Evolutionary conservation across 2,113 vertebrate genomes (phyloP).

Genomic region (Pitta sordida): DNA sequence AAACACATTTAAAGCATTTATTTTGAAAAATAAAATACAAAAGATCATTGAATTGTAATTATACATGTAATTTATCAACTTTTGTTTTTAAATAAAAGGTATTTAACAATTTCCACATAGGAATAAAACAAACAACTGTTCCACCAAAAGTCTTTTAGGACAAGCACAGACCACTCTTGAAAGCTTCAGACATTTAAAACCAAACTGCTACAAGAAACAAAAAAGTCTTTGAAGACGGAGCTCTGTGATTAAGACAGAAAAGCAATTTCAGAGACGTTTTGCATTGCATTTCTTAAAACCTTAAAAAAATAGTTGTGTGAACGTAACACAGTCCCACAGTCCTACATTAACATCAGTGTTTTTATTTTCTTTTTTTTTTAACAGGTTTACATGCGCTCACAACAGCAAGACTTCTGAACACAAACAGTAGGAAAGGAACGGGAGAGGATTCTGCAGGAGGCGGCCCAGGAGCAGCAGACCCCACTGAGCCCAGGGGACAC

Average conservation of each 20-base stretch:
- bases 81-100: conserved; percentile 74
- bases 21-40: conserved; percentile 89
- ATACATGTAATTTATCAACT: conserved; percentile 65
- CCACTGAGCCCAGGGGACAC: neutral
- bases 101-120: conserved; percentile 66
- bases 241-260: neutral
- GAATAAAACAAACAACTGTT: conserved; percentile 54
- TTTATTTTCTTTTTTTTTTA: neutral
- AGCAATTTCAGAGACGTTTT: neutral
- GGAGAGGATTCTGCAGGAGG: neutral
- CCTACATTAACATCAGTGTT: neutral
- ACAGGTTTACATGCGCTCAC: neutral
- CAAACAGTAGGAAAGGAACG: neutral
- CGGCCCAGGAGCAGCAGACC: neutral
- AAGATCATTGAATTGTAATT: conserved; percentile 76
- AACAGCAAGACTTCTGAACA: neutral
- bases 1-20: conserved; percentile 80
- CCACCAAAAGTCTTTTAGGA: conserved; percentile 26
- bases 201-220: neutral
- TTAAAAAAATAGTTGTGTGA: neutral
- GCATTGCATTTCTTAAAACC: neutral
- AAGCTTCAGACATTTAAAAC: neutral
- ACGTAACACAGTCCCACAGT: neutral
- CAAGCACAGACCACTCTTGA: conserved; percentile 24
- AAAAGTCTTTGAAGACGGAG: neutral